Conservation (phyloP, 1,140 invertebrate genomes). For the Anastrepha ludens region DNA sequence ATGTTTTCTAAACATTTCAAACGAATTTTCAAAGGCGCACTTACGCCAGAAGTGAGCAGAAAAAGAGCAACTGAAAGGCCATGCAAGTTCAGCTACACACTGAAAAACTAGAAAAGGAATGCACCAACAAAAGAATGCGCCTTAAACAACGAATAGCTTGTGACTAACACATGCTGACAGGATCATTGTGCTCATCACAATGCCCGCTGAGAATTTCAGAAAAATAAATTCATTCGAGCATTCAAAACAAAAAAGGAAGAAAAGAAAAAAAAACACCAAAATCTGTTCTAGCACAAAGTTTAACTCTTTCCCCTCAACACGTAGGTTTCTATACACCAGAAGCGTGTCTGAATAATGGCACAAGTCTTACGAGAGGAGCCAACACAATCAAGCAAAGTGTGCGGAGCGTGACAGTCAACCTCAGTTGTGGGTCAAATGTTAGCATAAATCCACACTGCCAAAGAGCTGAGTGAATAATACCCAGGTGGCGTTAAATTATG, state of each 20-base stretch:
- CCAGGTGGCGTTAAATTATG: conserved; percentile 41
- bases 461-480: not conserved
- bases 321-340: not conserved
- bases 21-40: not conserved
- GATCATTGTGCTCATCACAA: not conserved
- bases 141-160: not conserved
- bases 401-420: not conserved
- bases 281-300: not conserved
- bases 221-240: conserved; percentile 28
- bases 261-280: not conserved
- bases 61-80: conserved; percentile 11
- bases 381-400: not conserved
- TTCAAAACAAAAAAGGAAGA: conserved; percentile 10
- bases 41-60: not conserved
- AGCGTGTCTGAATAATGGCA: not conserved
- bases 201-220: not conserved
- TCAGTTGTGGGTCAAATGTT: not conserved
- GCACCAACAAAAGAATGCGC: not conserved
- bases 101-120: not conserved
- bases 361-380: not conserved
- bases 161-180: not conserved
- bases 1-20: not conserved
- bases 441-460: not conserved
- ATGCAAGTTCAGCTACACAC: not conserved
- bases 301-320: not conserved